Evolutionary conservation across 2,113 vertebrate genomes (phyloP), one percentile per base, ranked within the genome.

Genomic region (Polypterus senegalus): DNA sequence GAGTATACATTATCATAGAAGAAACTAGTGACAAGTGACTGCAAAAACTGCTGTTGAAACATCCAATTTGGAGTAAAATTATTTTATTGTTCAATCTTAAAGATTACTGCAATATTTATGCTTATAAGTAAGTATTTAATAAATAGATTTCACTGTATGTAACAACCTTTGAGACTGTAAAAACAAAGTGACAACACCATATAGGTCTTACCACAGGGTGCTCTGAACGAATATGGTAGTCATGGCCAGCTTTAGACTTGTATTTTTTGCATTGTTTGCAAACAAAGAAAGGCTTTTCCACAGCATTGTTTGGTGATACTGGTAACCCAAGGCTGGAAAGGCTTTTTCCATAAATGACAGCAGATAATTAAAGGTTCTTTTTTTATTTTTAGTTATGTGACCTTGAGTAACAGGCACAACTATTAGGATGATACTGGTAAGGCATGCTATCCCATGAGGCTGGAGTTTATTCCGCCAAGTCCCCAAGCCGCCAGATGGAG

Each of bases 391-490:
- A n/a, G n/a, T n/a, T n/a, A n/a, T n/a, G n/a, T n/a, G n/a, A n/a
- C n/a, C n/a, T n/a, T n/a, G n/a, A n/a, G n/a, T n/a, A n/a, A n/a
- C n/a, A n/a, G n/a, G n/a, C n/a, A n/a, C n/a, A n/a, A n/a, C n/a
- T n/a, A n/a, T n/a, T n/a, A n/a, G n/a, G n/a, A n/a, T 97, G 94
- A 79, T 97, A 97, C 82, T 97, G 93, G 80, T 93, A 97, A 59
- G n/a, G n/a, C n/a, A n/a, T n/a, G n/a, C n/a, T n/a, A n/a, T n/a
- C 95, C 91, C 92, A 95, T 94, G 63, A 97, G 85, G 74, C 92
- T 97, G 78, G 90, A 88, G 82, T n/a, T n/a, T n/a, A n/a, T n/a
- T n/a, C n/a, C n/a, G n/a, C n/a, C n/a, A n/a, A n/a, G n/a, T n/a
- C n/a, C n/a, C n/a, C n/a, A n/a, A n/a, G n/a, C n/a, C n/a, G n/a